Evolutionary conservation across 2,888 invertebrate species (phyloP), one percentile per base, ranked within the genome.

Genomic region (Thecophora atra): DNA sequence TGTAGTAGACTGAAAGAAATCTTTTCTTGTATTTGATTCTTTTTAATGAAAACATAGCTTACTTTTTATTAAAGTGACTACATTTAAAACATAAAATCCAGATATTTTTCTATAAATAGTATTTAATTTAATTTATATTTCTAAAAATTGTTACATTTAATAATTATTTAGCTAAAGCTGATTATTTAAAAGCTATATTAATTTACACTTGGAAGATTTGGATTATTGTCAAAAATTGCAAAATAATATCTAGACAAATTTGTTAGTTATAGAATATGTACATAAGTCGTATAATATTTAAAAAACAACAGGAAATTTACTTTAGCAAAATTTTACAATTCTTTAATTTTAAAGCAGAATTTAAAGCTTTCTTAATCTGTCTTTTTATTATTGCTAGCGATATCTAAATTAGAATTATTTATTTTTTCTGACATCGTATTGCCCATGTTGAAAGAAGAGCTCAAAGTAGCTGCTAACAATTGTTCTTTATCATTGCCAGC

Each of bases 171-270:
- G 28, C 47, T 65, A 52, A 28, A 37, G 37, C 37, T 26, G 21
- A 58, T n/a, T n/a, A n/a, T 68, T 58, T 63, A 15, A 52, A 47
- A 30, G 52, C 60, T 62, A 58, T n/a, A n/a, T 15, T 47, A 7
- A 42, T 52, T 67, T 64, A 51, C 54, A 56, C 72, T 73, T 77
- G 83, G 83, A 83, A 83, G 83, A 81, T 83, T 83, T 83, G 76
- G 80, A 80, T 83, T 83, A 83, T 83, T 83, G 83, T 83, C 83
- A 81, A 83, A 83, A 81, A 79, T 81, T 81, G 79, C 82, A 81
- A 77, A 68, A 60, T 51, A 51, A 44, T 44, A 44, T 26, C n/a
- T 17, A 37, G n/a, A 37, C 52, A 37, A 52, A 51, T 24, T 15
- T 51, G 24, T 65, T 52, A 44, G 17, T 44, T 66, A 66, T 66